Evolutionary conservation across 2,797 vertebrate species (phyloP).

Genomic region (Vespertilio murinus): DNA sequence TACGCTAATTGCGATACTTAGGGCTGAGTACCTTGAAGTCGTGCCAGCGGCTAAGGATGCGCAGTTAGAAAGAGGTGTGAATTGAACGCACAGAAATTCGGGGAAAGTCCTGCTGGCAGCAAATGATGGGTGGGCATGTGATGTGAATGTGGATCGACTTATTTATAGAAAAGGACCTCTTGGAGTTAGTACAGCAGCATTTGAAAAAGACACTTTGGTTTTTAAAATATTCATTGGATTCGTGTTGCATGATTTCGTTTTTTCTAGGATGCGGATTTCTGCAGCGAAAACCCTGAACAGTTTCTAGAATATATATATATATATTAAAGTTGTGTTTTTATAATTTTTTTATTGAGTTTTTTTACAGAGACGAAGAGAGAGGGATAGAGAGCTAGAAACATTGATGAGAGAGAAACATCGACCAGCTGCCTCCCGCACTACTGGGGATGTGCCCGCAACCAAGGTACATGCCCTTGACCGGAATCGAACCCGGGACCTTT

Average conservation of each 20-base stretch:
- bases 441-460: no score
- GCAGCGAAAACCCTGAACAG: not conserved
- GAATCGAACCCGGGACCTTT: no score
- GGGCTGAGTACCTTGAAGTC: slow-evolving; percentile 61
- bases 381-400: no score
- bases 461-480: no score
- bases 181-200: slow-evolving; percentile 4
- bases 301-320: not conserved
- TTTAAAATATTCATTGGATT: not conserved
- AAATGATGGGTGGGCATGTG: slow-evolving; percentile 51
- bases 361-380: no score
- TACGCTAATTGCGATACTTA: slow-evolving; percentile 55
- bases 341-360: no score
- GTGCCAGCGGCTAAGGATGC: slow-evolving; percentile 62
- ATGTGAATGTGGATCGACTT: slow-evolving; percentile 51
- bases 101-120: slow-evolving; percentile 62
- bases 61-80: slow-evolving; percentile 50
- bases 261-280: not conserved
- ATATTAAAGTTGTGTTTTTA: no score
- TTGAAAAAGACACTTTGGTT: not conserved
- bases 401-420: no score
- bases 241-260: not conserved
- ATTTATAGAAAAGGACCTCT: not conserved
- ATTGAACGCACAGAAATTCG: slow-evolving; percentile 54
- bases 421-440: no score